Base-by-base conservation (phyloP, 2,888 invertebrate genomes). In the Acholoe squamosa region DNA sequence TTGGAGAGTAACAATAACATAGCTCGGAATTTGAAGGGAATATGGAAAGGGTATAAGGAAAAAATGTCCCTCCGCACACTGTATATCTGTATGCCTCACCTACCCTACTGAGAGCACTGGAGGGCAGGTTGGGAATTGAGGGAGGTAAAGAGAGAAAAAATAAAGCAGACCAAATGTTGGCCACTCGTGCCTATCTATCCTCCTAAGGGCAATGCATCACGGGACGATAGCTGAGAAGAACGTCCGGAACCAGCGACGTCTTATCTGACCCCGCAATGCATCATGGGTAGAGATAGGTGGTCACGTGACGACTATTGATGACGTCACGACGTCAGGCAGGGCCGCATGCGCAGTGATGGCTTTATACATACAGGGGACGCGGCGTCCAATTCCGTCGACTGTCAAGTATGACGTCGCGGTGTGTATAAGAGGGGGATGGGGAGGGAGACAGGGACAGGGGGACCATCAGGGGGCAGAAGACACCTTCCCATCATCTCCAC, bases 201-300 rank as follows among this genome's bases (percentile, higher is more conserved):
- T 80, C 80, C 33, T 34, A 80, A 80, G 80, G 80, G 80, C 80
- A 33, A 80, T 80, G 80, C 19, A 80, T 80, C 80, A 80, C 43
- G 43, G 80, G 34, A 33, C 80, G 80, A 80, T 80, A 80, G 80
- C 43, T n/a, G 80, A 80, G 80, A 80, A 80, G 80, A 34, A 22
- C 43, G 22, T 16, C 34, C 22, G 80, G n/a, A 22, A 80, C 34
- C 80, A 43, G 22, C 22, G 34, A 16, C 43, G 22, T 43, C 80
- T 80, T 80, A 80, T 80, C 80, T 80, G 80, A 80, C 80, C 80
- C 80, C 34, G 80, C 80, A 80, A 80, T 80, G 80, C 80, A 80
- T 80, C 80, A 80, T 80, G 80, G 80, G 80, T 43, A 43, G 80
- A 43, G 43, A 43, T 80, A 80, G 80, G 80, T 43, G 80, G 22